phyloP scores from a whole-genome alignment of 2,113 vertebrate species.

The Ibidorhyncha struthersii region DNA sequence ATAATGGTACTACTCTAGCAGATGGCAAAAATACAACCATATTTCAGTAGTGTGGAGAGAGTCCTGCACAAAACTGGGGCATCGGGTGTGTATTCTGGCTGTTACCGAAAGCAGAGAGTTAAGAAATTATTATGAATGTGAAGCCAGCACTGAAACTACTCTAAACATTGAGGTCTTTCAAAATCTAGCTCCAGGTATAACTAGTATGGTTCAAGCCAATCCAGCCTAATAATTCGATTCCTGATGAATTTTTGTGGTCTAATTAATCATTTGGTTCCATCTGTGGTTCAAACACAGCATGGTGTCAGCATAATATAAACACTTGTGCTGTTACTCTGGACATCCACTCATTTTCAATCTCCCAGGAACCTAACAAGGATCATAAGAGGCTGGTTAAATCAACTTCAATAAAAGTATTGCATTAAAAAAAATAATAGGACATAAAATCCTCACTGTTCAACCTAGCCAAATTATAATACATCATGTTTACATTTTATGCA shows the following conservation, averaged over 20 bases:
- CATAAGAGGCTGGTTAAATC: background rate
- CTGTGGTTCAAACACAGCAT: background rate
- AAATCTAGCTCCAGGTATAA: background rate
- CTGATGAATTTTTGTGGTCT: background rate
- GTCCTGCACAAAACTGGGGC: background rate
- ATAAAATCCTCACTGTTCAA: conserved; percentile 22
- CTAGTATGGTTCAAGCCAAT: background rate
- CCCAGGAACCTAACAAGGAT: background rate
- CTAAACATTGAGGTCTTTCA: background rate
- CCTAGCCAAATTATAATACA: conserved; percentile 33
- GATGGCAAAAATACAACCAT: background rate
- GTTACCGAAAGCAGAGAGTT: background rate
- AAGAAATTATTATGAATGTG: background rate
- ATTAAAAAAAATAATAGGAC: conserved; percentile 53
- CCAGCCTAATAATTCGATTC: background rate
- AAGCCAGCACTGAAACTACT: background rate
- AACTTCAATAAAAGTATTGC: background rate
- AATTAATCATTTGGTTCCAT: background rate
- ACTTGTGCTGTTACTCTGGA: background rate
- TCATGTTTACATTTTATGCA: conserved; percentile 65
- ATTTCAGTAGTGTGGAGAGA: background rate
- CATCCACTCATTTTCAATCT: background rate
- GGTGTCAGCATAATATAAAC: background rate
- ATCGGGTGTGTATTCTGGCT: background rate
- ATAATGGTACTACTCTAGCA: background rate